These are phyloP conservation scores for Laupala kohalensis DNA, from an alignment of 1,140 invertebrate species.

Conservation along the genomic window DNA sequence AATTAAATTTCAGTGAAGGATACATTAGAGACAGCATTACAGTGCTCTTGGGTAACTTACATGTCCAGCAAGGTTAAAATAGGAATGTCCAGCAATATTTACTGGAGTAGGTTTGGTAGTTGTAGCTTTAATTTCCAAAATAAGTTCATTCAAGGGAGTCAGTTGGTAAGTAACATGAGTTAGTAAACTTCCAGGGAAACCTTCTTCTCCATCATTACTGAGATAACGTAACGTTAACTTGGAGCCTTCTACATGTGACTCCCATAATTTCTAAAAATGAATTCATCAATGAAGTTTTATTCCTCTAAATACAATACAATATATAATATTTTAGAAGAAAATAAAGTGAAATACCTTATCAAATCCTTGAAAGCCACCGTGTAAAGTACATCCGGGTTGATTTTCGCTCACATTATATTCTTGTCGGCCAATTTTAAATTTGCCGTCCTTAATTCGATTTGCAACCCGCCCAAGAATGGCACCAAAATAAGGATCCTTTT, in stretches of 20 bases:
- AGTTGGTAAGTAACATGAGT: conserved; percentile 57
- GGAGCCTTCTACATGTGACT: conserved; percentile 20
- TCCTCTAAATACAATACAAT: conserved; percentile 16
- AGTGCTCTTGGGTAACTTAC: conserved; percentile 24
- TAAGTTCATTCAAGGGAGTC: conserved; percentile 52
- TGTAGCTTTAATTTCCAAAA: conserved; percentile 56
- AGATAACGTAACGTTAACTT: conserved; percentile 19
- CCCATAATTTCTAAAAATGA: conserved; percentile 27
- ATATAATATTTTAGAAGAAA: conserved; percentile 16
- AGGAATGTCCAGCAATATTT: conserved; percentile 85
- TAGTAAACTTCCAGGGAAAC: conserved; percentile 65
- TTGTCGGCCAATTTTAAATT: conserved; percentile 52
- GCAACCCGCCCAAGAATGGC: conserved; percentile 76
- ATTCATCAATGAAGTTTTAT: background rate
- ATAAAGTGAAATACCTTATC: conserved; percentile 46
- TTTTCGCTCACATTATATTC: conserved; percentile 62
- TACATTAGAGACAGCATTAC: background rate
- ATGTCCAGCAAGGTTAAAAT: conserved; percentile 87
- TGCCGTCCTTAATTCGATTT: conserved; percentile 63
- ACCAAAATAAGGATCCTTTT: conserved; percentile 67
- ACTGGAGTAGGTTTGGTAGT: conserved; percentile 68
- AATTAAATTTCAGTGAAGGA: background rate
- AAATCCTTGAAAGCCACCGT: conserved; percentile 79
- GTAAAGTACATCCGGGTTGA: conserved; percentile 56
- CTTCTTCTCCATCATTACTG: conserved; percentile 72